Conservation (phyloP, 2,113 vertebrate genomes). For the Peromyscus maniculatus region DNA sequence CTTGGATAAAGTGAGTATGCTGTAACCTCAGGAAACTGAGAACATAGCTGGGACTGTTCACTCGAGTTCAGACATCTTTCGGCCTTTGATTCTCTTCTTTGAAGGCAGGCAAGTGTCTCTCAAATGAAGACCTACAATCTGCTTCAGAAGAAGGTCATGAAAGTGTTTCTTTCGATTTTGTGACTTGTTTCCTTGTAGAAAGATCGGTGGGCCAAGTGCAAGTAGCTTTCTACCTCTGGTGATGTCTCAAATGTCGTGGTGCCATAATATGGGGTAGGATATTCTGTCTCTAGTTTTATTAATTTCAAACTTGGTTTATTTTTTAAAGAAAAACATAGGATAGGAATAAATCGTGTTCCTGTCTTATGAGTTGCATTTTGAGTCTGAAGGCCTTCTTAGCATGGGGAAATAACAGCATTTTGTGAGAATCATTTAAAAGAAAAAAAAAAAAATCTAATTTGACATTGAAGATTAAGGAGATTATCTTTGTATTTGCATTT, state of each 20-base stretch:
- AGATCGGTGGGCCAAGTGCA: too few relatives aligned
- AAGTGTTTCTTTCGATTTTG: not conserved
- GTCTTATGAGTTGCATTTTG: not conserved
- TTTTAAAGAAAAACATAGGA: not conserved
- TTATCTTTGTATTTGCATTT: slow-evolving; percentile 21
- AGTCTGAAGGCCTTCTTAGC: not conserved
- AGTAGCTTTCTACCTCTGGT: not conserved
- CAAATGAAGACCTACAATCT: not conserved
- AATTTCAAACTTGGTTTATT: not conserved
- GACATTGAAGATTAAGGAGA: not conserved
- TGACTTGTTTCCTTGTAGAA: not conserved
- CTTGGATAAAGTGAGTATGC: not conserved
- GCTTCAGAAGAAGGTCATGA: not conserved
- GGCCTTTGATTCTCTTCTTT: not conserved
- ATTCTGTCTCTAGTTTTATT: not conserved
- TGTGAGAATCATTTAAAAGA: not conserved
- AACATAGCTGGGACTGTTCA: not conserved
- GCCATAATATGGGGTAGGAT: not conserved
- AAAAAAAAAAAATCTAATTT: not conserved
- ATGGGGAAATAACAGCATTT: not conserved
- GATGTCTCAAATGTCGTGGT: not conserved
- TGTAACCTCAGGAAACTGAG: not conserved
- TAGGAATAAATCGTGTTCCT: not conserved
- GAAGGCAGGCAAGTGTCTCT: not conserved
- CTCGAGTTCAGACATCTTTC: not conserved